Conservation (phyloP, 2,888 invertebrate species). For the Drosophila setosimentum region DNA sequence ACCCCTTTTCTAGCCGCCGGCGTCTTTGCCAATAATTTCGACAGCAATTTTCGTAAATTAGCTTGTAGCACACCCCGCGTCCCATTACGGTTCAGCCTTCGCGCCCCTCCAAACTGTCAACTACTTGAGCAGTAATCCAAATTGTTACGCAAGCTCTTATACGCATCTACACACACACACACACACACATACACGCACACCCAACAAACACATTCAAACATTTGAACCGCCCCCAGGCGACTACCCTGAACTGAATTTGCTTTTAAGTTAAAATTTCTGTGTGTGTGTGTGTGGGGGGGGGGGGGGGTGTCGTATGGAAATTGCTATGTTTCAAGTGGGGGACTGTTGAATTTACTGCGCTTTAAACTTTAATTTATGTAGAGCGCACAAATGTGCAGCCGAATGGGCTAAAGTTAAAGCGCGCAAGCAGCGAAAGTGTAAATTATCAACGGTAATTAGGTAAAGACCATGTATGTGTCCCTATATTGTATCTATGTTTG, state of each 20-base stretch:
- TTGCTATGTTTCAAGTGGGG: slow-evolving; percentile 22
- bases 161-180: slow-evolving; percentile 28
- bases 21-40: slow-evolving; percentile 74
- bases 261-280: slow-evolving; percentile 54
- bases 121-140: slow-evolving; percentile 76
- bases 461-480: slow-evolving; percentile 55
- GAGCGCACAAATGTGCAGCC: slow-evolving; percentile 48
- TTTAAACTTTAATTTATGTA: slow-evolving; percentile 79
- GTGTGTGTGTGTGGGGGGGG: neutral
- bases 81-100: neutral
- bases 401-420: slow-evolving; percentile 60
- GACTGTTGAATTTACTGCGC: slow-evolving; percentile 64
- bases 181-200: neutral
- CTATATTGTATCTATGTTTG: slow-evolving; percentile 10
- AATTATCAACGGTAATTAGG: slow-evolving; percentile 80
- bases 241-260: slow-evolving; percentile 34
- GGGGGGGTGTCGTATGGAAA: slow-evolving; percentile 22
- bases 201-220: slow-evolving; percentile 17
- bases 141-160: slow-evolving; percentile 74
- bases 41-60: slow-evolving; percentile 81
- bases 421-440: slow-evolving; percentile 67
- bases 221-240: slow-evolving; percentile 32
- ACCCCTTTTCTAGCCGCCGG: slow-evolving; percentile 25
- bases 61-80: slow-evolving; percentile 54
- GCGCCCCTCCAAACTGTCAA: slow-evolving; percentile 51